A percentile compares a stretch with the other conserved stretches of the same genome.
Conservation (phyloP, 2,888 invertebrate species). For the Zaprionus obscuricornis region DNA sequence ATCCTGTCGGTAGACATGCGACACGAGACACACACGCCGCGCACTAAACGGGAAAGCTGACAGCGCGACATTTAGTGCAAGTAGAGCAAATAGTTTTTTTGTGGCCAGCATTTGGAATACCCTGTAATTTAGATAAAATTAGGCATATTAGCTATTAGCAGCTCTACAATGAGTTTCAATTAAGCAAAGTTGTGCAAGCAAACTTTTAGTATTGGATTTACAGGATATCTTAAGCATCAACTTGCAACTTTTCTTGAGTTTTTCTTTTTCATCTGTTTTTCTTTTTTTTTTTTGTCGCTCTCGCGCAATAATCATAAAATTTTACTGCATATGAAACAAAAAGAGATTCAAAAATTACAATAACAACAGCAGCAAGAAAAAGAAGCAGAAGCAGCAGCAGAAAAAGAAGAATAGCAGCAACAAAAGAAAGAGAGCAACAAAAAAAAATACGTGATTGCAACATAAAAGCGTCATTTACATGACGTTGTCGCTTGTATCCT, state of each 20-base stretch:
- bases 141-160: too few relatives aligned
- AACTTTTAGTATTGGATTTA: too few relatives aligned
- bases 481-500: conserved; percentile 29
- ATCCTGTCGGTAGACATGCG: conserved; percentile 13
- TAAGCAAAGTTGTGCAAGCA: too few relatives aligned
- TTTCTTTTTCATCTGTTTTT: conserved; percentile 29
- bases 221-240: too few relatives aligned
- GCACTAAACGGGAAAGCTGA: conserved; percentile 59
- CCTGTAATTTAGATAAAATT: too few relatives aligned
- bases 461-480: conserved; percentile 77
- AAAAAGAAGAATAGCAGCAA: conserved; percentile 28
- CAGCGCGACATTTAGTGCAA: conserved; percentile 64
- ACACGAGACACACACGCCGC: conserved; percentile 1
- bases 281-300: conserved; percentile 31
- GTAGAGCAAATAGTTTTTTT: conserved; percentile 46
- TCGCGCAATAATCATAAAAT: conserved; percentile 72
- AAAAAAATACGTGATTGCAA: conserved; percentile 72
- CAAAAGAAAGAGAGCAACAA: conserved; percentile 21
- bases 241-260: too few relatives aligned
- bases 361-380: conserved; percentile 12
- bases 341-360: conserved; percentile 33
- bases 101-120: conserved; percentile 35
- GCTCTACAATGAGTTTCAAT: too few relatives aligned
- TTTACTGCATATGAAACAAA: conserved; percentile 74
- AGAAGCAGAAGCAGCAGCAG: neutral